A percentile compares a stretch with the other conserved stretches of the same genome.
Conservation (phyloP, 2,888 invertebrate species). For the Ptilodon capucinus region DNA sequence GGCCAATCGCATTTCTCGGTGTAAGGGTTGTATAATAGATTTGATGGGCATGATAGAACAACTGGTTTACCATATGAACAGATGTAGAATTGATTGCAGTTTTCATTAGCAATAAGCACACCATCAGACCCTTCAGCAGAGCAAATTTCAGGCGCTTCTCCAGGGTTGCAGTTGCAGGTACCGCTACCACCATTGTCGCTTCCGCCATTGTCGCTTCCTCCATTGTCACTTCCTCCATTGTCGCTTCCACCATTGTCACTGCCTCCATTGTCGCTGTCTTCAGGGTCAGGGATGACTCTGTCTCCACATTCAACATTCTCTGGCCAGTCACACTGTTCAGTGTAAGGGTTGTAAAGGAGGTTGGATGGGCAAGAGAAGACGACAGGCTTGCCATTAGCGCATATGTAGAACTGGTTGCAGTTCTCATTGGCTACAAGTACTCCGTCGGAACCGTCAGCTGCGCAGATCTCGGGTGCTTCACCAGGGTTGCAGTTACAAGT, state of each 20-base stretch:
- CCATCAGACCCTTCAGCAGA: constrained; percentile 34
- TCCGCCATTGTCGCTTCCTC: constrained; percentile 5
- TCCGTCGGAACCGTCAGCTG: constrained; percentile 33
- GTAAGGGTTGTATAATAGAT: constrained; percentile 34
- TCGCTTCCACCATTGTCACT: not conserved
- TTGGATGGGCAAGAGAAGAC: constrained; percentile 20
- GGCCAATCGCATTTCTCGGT: constrained; percentile 42
- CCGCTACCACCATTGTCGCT: constrained; percentile 7
- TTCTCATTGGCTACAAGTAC: constrained; percentile 46
- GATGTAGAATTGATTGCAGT: constrained; percentile 47
- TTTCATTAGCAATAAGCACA: constrained; percentile 37
- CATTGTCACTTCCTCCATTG: not conserved
- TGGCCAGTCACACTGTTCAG: constrained; percentile 39
- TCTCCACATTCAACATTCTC: constrained; percentile 22
- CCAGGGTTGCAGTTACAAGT: constrained; percentile 26
- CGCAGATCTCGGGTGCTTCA: constrained; percentile 37
- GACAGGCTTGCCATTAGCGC: constrained; percentile 28
- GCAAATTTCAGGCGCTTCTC: constrained; percentile 35
- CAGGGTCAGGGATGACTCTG: constrained; percentile 4
- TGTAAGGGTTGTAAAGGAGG: constrained; percentile 31
- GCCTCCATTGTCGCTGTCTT: constrained; percentile 4
- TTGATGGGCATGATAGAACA: constrained; percentile 22
- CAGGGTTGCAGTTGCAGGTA: constrained; percentile 37
- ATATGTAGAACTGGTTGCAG: constrained; percentile 46
- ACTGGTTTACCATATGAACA: constrained; percentile 35